Evolutionary conservation across 2,797 vertebrate genomes (phyloP).

Genomic region (Chaetophractus vellerosus): DNA sequence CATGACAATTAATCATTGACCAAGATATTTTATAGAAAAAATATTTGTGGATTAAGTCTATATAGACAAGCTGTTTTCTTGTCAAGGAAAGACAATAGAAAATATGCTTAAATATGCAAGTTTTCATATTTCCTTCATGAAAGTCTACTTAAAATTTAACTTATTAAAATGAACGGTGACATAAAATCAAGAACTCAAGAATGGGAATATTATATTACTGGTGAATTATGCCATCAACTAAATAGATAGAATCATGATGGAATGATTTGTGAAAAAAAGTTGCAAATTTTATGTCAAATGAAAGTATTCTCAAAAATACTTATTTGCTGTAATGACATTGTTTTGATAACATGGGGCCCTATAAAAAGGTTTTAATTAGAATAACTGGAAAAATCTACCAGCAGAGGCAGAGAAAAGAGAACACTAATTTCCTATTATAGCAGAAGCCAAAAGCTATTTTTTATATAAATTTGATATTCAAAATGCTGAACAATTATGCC

Average conservation of each 20-base stretch:
- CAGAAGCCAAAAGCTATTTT: background rate
- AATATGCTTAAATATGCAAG: background rate
- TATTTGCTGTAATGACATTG: background rate
- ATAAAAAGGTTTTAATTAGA: background rate
- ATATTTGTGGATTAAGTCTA: background rate
- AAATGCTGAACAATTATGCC: background rate
- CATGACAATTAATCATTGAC: background rate
- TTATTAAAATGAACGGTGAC: background rate
- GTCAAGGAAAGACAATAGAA: background rate
- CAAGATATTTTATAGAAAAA: background rate
- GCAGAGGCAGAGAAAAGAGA: background rate
- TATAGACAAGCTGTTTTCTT: background rate
- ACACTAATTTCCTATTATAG: background rate
- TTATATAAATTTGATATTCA: no score
- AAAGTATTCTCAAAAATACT: background rate
- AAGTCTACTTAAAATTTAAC: background rate
- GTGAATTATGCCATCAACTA: background rate
- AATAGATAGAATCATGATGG: background rate
- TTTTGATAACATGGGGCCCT: background rate
- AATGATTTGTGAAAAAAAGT: background rate
- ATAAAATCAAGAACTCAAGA: background rate
- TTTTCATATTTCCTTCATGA: background rate
- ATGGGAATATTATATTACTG: background rate
- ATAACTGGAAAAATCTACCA: background rate
- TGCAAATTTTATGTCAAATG: background rate